These are phyloP conservation scores for Heterodera filipjevi DNA, from an alignment of 2,888 invertebrate genomes.

Conservation along the genomic window DNA sequence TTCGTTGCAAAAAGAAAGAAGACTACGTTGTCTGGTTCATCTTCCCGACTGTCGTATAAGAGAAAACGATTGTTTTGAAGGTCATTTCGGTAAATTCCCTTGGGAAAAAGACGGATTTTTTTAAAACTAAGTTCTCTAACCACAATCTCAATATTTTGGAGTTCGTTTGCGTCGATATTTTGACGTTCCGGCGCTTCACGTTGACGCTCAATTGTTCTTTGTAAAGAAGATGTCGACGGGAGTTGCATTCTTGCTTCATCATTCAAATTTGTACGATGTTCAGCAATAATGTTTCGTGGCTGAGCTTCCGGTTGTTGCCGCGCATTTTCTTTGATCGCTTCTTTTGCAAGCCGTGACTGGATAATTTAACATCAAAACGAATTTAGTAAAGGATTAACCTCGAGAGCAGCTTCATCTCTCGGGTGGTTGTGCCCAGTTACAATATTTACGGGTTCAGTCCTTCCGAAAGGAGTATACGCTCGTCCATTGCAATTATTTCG, in stretches of 20 bases:
- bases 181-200: conserved; percentile 9
- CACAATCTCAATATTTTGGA: conserved; percentile 7
- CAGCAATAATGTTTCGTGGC: conserved; percentile 18
- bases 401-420: conserved; percentile 4
- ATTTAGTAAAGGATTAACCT: not conserved
- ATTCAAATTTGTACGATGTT: not conserved
- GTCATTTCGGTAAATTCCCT: not conserved
- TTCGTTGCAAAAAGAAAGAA: not conserved
- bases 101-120: not conserved
- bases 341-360: conserved; percentile 13
- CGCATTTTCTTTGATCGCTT: conserved; percentile 14
- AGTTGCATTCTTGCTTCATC: conserved; percentile 12
- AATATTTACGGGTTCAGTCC: not conserved
- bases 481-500: conserved; percentile 1
- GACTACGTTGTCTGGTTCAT: not conserved
- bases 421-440: conserved; percentile 8
- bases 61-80: not conserved
- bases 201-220: conserved; percentile 17
- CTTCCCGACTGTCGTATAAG: not conserved
- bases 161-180: conserved; percentile 7
- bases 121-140: not conserved
- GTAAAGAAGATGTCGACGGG: conserved; percentile 5
- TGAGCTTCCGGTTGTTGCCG: conserved; percentile 13
- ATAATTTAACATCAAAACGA: not conserved
- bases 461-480: not conserved